Evolutionary conservation across 2,797 vertebrate genomes (phyloP).

Genomic region (Zenarchopterus dispar): DNA sequence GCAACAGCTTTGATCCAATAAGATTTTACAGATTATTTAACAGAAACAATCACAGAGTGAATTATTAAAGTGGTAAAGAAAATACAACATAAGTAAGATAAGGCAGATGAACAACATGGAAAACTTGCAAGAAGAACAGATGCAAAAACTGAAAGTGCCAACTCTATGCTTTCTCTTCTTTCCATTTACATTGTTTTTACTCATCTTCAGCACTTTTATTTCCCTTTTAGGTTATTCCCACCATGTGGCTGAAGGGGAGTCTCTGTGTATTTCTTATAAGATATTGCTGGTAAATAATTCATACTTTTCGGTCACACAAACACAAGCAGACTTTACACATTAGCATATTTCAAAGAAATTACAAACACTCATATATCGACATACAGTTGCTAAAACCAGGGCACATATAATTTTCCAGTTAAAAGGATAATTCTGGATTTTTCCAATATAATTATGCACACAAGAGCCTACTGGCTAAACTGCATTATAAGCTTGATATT

Average conservation of each 20-base stretch:
- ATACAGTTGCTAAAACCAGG: conserved; percentile 1
- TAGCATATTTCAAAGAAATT: conserved; percentile 9
- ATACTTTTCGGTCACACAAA: conserved; percentile 53
- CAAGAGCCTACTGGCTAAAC: conserved; percentile 40
- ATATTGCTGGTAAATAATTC: conserved; percentile 76
- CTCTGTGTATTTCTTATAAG: conserved; percentile 54
- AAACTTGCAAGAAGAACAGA: conserved; percentile 1
- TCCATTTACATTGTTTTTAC: conserved; percentile 12
- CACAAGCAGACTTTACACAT: conserved; percentile 36
- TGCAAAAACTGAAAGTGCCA: no score
- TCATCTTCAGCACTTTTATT: conserved; percentile 40
- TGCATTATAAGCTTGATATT: conserved; percentile 46
- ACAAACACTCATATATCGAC: conserved; percentile 1
- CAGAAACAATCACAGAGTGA: background rate
- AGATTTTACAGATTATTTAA: conserved; percentile 20
- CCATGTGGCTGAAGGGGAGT: conserved; percentile 43
- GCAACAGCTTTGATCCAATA: conserved; percentile 9
- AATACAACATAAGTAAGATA: background rate
- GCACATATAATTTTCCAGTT: conserved; percentile 53
- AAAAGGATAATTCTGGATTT: conserved; percentile 58
- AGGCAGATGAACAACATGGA: background rate
- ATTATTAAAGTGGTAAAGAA: background rate
- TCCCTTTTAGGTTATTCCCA: conserved; percentile 9
- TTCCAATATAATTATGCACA: conserved; percentile 51
- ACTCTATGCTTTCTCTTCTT: conserved; percentile 7